Conservation (phyloP, 2,888 invertebrate genomes). For the Pandemis cinnamomeana region DNA sequence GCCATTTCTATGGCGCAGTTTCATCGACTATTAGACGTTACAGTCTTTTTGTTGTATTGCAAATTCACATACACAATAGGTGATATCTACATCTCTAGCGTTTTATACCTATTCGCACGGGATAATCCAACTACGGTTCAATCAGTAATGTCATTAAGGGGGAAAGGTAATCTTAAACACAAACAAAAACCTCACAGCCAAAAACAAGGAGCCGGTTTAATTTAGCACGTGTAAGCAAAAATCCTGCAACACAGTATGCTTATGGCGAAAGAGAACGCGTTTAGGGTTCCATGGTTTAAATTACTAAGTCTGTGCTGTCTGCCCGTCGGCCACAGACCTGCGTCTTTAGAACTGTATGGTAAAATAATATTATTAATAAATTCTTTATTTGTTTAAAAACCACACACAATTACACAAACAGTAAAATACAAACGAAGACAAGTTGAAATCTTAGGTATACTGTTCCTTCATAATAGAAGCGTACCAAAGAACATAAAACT, state of each 20-base stretch:
- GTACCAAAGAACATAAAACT: no score
- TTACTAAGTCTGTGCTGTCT: no score
- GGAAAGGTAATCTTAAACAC: background rate
- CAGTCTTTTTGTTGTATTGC: background rate
- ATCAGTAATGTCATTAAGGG: slow-evolving; percentile 5
- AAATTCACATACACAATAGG: background rate
- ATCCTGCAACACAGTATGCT: slow-evolving; percentile 25
- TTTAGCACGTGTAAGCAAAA: slow-evolving; percentile 31
- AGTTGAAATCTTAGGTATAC: no score
- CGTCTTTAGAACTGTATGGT: no score
- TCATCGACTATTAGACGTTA: background rate
- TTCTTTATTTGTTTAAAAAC: no score
- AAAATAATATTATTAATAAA: no score
- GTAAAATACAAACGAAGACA: no score
- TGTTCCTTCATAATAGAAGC: no score
- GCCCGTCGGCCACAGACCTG: no score
- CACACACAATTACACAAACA: no score
- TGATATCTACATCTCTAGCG: background rate
- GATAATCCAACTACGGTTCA: slow-evolving; percentile 3
- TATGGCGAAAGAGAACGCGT: slow-evolving; percentile 26
- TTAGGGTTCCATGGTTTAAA: no score
- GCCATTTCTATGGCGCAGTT: background rate
- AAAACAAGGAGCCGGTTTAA: slow-evolving; percentile 11
- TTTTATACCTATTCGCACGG: background rate
- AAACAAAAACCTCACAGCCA: background rate